Percentiles rank a stretch among this genome's conserved stretches.
Conservation (phyloP, 2,113 vertebrate genomes). For the Rhinoptilus africanus region DNA sequence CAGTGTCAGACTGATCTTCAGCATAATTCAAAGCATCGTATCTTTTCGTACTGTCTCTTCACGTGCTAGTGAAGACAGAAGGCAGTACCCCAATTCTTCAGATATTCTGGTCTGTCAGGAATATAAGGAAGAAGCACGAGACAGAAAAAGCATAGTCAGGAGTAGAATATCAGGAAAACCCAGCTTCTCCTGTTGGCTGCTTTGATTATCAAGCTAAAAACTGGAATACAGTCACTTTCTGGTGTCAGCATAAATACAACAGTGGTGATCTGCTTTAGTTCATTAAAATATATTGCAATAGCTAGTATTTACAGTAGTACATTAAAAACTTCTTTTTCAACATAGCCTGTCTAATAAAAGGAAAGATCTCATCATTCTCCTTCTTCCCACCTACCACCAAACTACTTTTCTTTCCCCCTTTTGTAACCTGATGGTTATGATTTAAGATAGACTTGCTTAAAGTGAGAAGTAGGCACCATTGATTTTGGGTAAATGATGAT, state of each 20-base stretch:
- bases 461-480: not conserved
- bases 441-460: not conserved
- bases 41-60: not conserved
- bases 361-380: not conserved
- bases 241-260: not conserved
- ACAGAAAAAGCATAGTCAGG: not conserved
- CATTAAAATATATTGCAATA: not conserved
- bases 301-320: not conserved
- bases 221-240: not conserved
- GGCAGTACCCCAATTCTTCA: not conserved
- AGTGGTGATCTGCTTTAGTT: not conserved
- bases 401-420: not conserved
- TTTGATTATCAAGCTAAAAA: not conserved
- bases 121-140: not conserved
- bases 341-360: not conserved
- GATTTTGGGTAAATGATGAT: not conserved
- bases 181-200: not conserved
- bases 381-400: not conserved
- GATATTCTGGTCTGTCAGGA: not conserved
- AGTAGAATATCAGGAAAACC: not conserved
- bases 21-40: not conserved
- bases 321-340: not conserved
- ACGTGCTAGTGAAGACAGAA: not conserved
- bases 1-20: not conserved
- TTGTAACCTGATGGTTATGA: not conserved